These are phyloP conservation scores for Lethenteron camtschaticum DNA, from an alignment of 2,113 vertebrate genomes.

Conservation along the genomic window DNA sequence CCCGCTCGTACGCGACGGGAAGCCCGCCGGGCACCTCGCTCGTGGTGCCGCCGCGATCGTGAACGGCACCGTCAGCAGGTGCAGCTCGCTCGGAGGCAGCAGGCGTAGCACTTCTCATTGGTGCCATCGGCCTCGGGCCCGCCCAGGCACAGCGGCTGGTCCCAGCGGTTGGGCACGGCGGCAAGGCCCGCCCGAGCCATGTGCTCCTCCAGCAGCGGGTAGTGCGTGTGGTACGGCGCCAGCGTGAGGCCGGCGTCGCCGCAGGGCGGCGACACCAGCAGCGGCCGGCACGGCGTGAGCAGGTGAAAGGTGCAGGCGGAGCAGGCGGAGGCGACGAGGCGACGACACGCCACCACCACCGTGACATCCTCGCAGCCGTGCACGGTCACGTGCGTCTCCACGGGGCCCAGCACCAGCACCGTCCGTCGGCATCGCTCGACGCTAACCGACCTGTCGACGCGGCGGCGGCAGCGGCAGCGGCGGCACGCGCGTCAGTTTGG, in stretches of 20 bases:
- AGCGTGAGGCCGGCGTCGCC: slow-evolving; percentile 50
- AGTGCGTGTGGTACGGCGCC: slow-evolving; percentile 71
- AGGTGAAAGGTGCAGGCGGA: slow-evolving; percentile 33
- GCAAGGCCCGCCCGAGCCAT: slow-evolving; percentile 76
- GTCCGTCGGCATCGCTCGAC: slow-evolving; percentile 66
- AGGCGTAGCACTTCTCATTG: slow-evolving; percentile 28
- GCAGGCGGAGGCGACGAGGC: slow-evolving; percentile 40
- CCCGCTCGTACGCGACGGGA: slow-evolving; percentile 38
- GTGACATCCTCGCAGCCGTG: slow-evolving; percentile 52
- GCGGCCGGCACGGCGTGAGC: slow-evolving; percentile 51
- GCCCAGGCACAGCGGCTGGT: slow-evolving; percentile 46
- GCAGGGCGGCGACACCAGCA: slow-evolving; percentile 29
- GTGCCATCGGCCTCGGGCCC: slow-evolving; percentile 23
- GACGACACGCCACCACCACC: slow-evolving; percentile 44
- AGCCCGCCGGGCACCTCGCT: slow-evolving; percentile 63
- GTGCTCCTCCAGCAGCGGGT: slow-evolving; percentile 77
- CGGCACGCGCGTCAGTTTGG: no score
- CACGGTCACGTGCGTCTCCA: slow-evolving; percentile 48
- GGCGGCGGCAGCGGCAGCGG: no score
- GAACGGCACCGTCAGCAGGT: slow-evolving; percentile 55
- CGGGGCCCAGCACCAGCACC: slow-evolving; percentile 62
- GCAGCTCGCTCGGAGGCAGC: slow-evolving; percentile 40
- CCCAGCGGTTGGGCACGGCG: slow-evolving; percentile 68
- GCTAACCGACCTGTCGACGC: slow-evolving; percentile 42
- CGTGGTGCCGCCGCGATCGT: slow-evolving; percentile 77